Evolutionary conservation across 1,140 invertebrate genomes (phyloP), one percentile per base, ranked within the genome.

Genomic region (Mizuhopecten yessoensis): DNA sequence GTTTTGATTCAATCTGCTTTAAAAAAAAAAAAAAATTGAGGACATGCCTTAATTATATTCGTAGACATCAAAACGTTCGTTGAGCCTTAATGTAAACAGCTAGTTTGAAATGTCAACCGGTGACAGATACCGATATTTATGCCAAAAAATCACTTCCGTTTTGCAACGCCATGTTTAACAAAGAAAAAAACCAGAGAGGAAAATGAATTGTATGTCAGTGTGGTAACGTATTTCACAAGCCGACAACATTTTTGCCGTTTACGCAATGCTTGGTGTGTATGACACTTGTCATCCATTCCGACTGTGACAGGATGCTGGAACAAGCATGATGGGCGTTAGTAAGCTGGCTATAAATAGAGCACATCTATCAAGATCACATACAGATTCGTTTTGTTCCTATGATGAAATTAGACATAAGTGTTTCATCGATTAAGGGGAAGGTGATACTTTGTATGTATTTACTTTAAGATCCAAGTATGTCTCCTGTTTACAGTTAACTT

Each of bases 101-200:
- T 29, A 75, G 23, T 29, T 75, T 75, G 57, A 75, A 29, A 75
- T 75, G 57, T 75, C 57, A 75, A 75, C 57, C 5, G 57, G n/a
- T 75, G 57, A 75, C 57, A 75, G 9, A 75, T 17, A 75, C 57
- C 23, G 57, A 75, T 75, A 75, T 75, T 75, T 75, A 23, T 75
- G 57, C n/a, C 57, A 75, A n/a, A 75, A 75, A 75, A 75, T 75
- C n/a, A 75, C 57, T 75, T 29, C 57, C 57, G n/a, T 29, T 75
- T 75, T 75, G 23, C 57, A 75, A 29, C n/a, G 1, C 29, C 57
- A 75, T 75, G 11, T 5, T 5, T 75, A 29, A n/a, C 57, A 5
- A 75, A 75, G 57, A 17, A 75, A n/a, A 75, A 75, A 75, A n/a
- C 0, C 9, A 45, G 17, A 75, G 57, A 17, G 23, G 23, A 29